phyloP scores from a whole-genome alignment of 2,113 vertebrate genomes.

The Peucedramus taeniatus region DNA sequence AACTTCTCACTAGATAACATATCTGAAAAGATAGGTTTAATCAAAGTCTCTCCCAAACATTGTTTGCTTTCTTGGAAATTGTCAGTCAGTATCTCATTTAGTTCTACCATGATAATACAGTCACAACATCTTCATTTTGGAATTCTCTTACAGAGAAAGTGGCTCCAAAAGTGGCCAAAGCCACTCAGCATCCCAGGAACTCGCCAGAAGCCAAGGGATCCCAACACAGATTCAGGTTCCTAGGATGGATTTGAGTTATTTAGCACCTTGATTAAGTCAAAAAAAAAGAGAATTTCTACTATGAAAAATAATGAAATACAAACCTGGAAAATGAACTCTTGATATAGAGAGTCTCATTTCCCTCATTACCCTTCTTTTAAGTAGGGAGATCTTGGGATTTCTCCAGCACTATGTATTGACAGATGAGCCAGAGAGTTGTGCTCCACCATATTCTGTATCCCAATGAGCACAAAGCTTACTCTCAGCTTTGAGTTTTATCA shows the following conservation, averaged over 20 bases:
- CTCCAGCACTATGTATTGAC: neutral
- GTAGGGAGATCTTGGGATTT: neutral
- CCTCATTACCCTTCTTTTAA: neutral
- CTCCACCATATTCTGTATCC: neutral
- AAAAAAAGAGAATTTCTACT: neutral
- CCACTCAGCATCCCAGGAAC: fast-evolving
- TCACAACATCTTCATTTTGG: neutral
- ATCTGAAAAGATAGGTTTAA: neutral
- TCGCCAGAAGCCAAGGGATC: neutral
- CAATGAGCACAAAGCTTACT: neutral
- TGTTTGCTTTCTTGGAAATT: neutral
- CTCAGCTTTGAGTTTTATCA: neutral
- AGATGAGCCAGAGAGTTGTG: neutral
- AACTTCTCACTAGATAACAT: neutral
- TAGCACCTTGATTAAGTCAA: neutral
- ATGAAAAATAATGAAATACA: neutral
- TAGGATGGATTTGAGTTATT: neutral
- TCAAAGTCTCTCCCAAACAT: neutral
- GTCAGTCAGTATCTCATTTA: neutral
- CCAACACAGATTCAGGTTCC: neutral
- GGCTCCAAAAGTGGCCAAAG: neutral
- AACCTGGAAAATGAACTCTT: neutral
- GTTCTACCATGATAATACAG: neutral
- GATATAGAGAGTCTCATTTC: neutral
- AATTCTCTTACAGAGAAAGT: neutral